Evolutionary conservation across 2,113 vertebrate genomes (phyloP).

Genomic region (Eonycteris spelaea): DNA sequence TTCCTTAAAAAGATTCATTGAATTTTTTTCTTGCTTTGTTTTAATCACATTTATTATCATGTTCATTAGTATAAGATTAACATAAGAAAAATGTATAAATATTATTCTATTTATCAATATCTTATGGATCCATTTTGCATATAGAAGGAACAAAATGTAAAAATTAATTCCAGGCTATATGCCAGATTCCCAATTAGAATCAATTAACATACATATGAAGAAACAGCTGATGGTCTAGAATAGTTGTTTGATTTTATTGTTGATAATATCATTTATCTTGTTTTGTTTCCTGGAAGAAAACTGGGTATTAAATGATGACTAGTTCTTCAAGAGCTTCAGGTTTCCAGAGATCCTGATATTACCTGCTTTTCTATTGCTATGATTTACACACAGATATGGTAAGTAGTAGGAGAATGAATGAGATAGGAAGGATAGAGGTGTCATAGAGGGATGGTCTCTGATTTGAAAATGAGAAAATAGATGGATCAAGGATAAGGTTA

Average conservation of each 20-base stretch:
- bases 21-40: background rate
- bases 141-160: background rate
- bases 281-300: constrained; percentile 31
- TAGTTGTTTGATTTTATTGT: background rate
- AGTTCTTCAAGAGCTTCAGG: background rate
- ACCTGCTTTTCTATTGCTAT: background rate
- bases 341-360: background rate
- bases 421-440: background rate
- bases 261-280: background rate
- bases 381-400: rapidly evolving
- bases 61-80: background rate
- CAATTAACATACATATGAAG: background rate
- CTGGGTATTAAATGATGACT: background rate
- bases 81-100: background rate
- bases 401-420: background rate
- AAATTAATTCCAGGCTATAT: background rate
- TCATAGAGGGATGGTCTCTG: background rate
- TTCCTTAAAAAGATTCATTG: background rate
- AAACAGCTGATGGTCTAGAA: background rate
- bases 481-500: background rate
- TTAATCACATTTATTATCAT: background rate
- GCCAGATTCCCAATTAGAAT: background rate
- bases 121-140: background rate
- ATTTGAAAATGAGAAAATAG: background rate
- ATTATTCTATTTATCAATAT: background rate